Evolutionary conservation across 1,140 invertebrate genomes (phyloP).

Genomic region (Zaprionus capensis): DNA sequence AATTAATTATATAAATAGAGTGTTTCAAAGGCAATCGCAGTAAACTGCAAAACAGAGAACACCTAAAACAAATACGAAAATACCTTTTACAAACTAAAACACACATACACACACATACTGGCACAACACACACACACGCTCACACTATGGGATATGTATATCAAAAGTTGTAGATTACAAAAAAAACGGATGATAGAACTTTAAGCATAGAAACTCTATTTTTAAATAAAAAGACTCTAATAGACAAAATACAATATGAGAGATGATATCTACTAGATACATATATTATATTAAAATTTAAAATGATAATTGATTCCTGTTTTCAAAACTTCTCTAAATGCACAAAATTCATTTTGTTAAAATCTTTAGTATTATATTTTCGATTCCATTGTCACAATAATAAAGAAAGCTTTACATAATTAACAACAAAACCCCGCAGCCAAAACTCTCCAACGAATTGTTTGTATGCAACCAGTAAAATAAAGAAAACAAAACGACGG

Average conservation of each 20-base stretch:
- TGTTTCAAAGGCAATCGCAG: slow-evolving; percentile 82
- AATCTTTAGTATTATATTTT: slow-evolving; percentile 72
- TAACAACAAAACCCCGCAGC: slow-evolving; percentile 43
- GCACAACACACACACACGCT: slow-evolving; percentile 11
- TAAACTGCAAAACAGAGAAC: slow-evolving; percentile 73
- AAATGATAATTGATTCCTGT: slow-evolving; percentile 54
- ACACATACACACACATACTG: slow-evolving; percentile 19
- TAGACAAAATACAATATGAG: slow-evolving; percentile 74
- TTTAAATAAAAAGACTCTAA: slow-evolving; percentile 81
- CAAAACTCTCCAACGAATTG: slow-evolving; percentile 54
- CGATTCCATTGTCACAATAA: slow-evolving; percentile 72
- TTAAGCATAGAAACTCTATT: slow-evolving; percentile 81
- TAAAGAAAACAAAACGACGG: slow-evolving; percentile 29
- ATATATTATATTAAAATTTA: slow-evolving; percentile 22
- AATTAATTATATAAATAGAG: slow-evolving; percentile 67
- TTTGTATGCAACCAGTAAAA: slow-evolving; percentile 27
- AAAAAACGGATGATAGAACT: slow-evolving; percentile 45
- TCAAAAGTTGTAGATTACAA: slow-evolving; percentile 73
- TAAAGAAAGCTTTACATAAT: slow-evolving; percentile 68
- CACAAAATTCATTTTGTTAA: slow-evolving; percentile 65
- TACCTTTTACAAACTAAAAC: slow-evolving; percentile 68
- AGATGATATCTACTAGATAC: slow-evolving; percentile 64
- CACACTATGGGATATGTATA: slow-evolving; percentile 61
- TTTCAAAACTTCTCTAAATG: slow-evolving; percentile 56
- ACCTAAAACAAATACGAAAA: slow-evolving; percentile 61